A percentile compares a stretch with the other conserved stretches of the same genome.
Conservation (phyloP, 2,888 invertebrate species). For the Cryptophagus acutangulus region DNA sequence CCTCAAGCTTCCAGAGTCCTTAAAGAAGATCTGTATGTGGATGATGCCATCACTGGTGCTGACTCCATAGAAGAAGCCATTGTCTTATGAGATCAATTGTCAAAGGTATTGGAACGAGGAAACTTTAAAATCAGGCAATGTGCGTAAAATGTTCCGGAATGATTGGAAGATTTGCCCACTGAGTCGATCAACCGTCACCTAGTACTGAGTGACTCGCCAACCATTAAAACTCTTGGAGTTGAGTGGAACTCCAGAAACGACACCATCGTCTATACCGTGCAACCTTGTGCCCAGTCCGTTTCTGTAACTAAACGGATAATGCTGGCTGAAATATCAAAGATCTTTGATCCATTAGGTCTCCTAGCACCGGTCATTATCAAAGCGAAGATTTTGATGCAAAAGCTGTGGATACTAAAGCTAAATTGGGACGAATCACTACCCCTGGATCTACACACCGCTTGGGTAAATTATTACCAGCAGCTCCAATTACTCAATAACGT, state of each 20-base stretch:
- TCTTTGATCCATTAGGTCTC: conserved; percentile 20
- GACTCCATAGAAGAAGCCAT: conserved; percentile 2
- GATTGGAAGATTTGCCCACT: too few species aligned
- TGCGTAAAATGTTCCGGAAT: too few species aligned
- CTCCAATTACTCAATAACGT: too few species aligned
- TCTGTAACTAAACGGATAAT: conserved; percentile 9
- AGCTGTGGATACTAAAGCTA: conserved; percentile 16
- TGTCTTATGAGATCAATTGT: too few species aligned
- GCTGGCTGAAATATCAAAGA: conserved; percentile 12
- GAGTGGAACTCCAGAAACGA: not conserved
- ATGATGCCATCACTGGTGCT: conserved; percentile 14
- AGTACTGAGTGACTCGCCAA: too few species aligned
- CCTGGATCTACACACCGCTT: too few species aligned
- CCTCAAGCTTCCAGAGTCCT: conserved; percentile 4
- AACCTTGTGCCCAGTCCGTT: not conserved
- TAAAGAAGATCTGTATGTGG: conserved; percentile 12
- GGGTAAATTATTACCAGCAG: not conserved
- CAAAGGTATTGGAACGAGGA: too few species aligned
- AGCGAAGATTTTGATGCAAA: conserved; percentile 18
- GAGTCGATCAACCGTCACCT: too few species aligned
- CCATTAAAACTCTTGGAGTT: conserved; percentile 15
- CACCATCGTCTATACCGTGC: not conserved
- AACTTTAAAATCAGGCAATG: too few species aligned
- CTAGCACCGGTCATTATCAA: conserved; percentile 14
- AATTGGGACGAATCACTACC: conserved; percentile 19